Conservation (phyloP, 2,888 invertebrate genomes). For the Sclerodermus sp. region DNA sequence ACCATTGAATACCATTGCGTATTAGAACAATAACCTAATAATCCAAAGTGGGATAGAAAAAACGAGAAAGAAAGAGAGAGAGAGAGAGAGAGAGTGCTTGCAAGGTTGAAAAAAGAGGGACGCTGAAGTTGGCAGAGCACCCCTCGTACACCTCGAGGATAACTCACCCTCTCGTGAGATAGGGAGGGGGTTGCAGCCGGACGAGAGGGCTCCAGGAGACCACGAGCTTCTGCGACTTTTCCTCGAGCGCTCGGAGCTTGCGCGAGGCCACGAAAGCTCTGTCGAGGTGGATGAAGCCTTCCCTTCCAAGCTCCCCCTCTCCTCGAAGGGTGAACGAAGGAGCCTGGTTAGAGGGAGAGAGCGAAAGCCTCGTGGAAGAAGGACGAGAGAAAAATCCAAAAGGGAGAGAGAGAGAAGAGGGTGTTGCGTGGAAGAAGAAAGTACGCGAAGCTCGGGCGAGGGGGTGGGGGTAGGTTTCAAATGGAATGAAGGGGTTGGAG, state of each 20-base stretch:
- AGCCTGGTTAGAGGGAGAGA: not conserved
- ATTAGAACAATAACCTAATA: no score
- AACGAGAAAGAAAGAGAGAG: no score
- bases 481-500: no score
- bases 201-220: constrained; percentile 21
- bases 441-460: no score
- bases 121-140: constrained; percentile 1
- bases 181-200: not conserved
- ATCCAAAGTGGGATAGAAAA: constrained; percentile 2
- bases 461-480: no score
- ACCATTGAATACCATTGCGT: no score
- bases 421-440: no score
- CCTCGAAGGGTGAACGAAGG: not conserved
- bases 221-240: constrained; percentile 43
- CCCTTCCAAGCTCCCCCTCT: no score
- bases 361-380: not conserved
- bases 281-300: not conserved
- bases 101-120: constrained; percentile 2
- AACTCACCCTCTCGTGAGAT: no score
- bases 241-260: constrained; percentile 33
- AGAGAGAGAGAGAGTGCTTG: not conserved
- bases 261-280: constrained; percentile 20
- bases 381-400: not conserved
- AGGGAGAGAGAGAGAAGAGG: constrained; percentile 7
- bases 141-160: no score